Evolutionary conservation across 1,140 invertebrate genomes (phyloP).

Genomic region (Euura saliciscinereae): DNA sequence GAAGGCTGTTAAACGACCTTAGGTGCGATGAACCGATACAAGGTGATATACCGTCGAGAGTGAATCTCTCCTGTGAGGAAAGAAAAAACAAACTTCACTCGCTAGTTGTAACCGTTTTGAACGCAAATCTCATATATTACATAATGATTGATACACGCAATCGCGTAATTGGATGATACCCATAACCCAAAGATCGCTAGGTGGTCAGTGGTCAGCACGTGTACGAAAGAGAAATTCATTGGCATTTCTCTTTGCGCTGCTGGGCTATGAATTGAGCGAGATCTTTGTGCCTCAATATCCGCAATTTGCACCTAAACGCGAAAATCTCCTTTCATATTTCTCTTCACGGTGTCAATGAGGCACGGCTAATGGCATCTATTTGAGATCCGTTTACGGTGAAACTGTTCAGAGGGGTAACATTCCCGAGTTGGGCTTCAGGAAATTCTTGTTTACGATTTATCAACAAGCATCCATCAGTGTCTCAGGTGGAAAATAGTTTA

Average conservation of each 20-base stretch:
- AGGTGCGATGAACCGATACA: slow-evolving; percentile 23
- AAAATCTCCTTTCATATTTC: background rate
- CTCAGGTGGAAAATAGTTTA: too few relatives aligned
- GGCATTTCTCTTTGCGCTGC: background rate
- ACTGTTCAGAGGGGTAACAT: too few relatives aligned
- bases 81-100: background rate
- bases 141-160: background rate
- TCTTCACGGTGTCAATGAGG: too few relatives aligned
- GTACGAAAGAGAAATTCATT: background rate
- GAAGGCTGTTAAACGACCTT: slow-evolving; percentile 26
- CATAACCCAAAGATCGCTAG: background rate
- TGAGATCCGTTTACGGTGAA: too few relatives aligned
- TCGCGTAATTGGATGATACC: slow-evolving; percentile 4
- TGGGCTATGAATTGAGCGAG: slow-evolving; percentile 1
- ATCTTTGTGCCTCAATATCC: background rate
- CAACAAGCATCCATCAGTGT: too few relatives aligned
- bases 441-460: too few relatives aligned
- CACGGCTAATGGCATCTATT: too few relatives aligned
- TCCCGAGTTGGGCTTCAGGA: too few relatives aligned
- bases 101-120: background rate
- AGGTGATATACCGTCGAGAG: slow-evolving; percentile 7
- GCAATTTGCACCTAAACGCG: background rate
- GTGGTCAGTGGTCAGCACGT: background rate
- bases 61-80: background rate
- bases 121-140: background rate